Evolutionary conservation across 2,888 invertebrate species (phyloP), one percentile per base, ranked within the genome.

Genomic region (Aplocera efformata): DNA sequence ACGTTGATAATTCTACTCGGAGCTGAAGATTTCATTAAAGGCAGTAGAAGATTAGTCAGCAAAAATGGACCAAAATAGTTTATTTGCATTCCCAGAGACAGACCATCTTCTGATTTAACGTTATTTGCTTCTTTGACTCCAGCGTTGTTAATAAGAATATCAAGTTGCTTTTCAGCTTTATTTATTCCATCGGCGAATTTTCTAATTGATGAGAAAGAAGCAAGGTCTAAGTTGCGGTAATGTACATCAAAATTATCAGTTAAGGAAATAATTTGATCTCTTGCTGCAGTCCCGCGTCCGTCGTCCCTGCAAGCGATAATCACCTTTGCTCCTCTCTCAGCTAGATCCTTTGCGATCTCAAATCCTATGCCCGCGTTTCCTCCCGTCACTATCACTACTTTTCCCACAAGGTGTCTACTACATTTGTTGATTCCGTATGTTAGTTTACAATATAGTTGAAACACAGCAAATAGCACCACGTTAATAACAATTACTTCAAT

Each of bases 31-130:
- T 77, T 79, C 0, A 80, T 48, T 44, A 76, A 56, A 56, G 90
- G 90, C 28, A 89, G 53, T 1, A 94, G 76, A 7, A 94, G 74
- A 58, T 89, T 89, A 0, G 92, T 93, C 24, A 94, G 72, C 7
- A 94, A 78, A 65, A 93, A 94, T 1, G 91, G 92, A 5, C 92
- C 92, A 55, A 92, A 90, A 63, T 93, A 89, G 36, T 79, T 79
- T 0, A 60, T 83, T 48, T 92, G 92, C 82, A 91, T 90, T 4
- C 83, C 89, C 1, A 79, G 59, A 50, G 91, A 90, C 25, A 93
- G 70, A 0, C 91, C 92, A 58, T 93, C 92, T 62, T 90, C 86
- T 1, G 92, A 90, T 55, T 76, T 77, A 26, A 67, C 61, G 34
- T 84, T 72, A 6, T 74, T 72, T 1, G 70, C 55, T 4, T 72